Evolutionary conservation across 2,113 vertebrate genomes (phyloP).

Genomic region (Anguilla rostrata): DNA sequence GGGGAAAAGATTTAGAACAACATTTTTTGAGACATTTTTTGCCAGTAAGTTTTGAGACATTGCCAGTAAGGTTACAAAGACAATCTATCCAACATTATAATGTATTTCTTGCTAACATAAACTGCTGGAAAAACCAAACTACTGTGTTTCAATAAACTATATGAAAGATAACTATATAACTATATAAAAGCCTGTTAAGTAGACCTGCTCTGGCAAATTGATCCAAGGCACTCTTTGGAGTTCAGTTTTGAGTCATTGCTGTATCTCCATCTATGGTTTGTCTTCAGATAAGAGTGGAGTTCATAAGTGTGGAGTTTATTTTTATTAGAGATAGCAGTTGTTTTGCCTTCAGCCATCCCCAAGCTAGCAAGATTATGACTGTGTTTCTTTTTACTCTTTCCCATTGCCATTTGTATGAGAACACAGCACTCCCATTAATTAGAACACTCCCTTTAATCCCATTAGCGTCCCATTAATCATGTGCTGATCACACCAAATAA

Average conservation of each 20-base stretch:
- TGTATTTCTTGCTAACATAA: not conserved
- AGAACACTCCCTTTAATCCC: slow-evolving; percentile 66
- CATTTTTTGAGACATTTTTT: not conserved
- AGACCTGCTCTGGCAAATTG: not conserved
- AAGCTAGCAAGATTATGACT: not conserved
- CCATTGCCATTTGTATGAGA: slow-evolving; percentile 40
- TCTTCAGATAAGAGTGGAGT: not conserved
- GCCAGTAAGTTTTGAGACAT: not conserved
- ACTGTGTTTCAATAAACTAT: not conserved
- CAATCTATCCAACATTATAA: not conserved
- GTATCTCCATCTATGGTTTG: not conserved
- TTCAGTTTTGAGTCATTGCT: not conserved
- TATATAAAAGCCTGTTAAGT: not conserved
- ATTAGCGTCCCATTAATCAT: slow-evolving; percentile 73
- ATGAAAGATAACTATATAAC: not conserved
- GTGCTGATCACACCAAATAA: slow-evolving; percentile 65
- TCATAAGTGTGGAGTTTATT: not conserved
- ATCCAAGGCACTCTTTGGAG: not conserved
- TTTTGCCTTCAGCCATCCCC: not conserved
- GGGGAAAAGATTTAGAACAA: not conserved
- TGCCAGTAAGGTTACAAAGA: not conserved
- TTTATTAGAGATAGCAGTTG: not conserved
- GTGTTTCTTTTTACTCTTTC: not conserved
- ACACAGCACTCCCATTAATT: slow-evolving; percentile 52
- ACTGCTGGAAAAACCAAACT: not conserved